Conservation (phyloP, 2,113 vertebrate genomes). For the Perca fluviatilis region DNA sequence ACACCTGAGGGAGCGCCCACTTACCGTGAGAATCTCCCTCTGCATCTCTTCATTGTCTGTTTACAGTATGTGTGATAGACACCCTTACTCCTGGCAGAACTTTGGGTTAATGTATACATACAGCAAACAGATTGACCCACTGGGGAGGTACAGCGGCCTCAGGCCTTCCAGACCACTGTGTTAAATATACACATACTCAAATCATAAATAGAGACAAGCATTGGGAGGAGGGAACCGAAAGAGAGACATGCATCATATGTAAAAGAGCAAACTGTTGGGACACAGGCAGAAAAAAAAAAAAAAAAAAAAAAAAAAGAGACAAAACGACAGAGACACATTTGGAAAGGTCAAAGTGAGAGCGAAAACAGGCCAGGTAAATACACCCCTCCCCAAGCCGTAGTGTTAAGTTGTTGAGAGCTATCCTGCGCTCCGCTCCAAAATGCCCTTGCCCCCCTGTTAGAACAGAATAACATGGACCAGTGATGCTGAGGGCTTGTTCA, state of each 20-base stretch:
- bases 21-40: constrained; percentile 29
- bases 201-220: constrained; percentile 38
- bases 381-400: constrained; percentile 19
- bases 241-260: background rate
- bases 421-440: constrained; percentile 27
- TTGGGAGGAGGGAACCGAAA: background rate
- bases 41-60: constrained; percentile 57
- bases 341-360: constrained; percentile 42
- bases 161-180: constrained; percentile 33
- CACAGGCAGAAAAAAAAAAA: background rate
- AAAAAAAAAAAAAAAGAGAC: background rate
- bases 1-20: constrained; percentile 45
- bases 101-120: constrained; percentile 68
- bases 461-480: constrained; percentile 57
- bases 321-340: constrained; percentile 7
- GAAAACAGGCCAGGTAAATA: constrained; percentile 59
- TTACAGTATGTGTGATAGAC: constrained; percentile 62
- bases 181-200: constrained; percentile 47
- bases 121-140: constrained; percentile 32
- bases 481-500: constrained; percentile 66
- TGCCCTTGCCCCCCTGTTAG: constrained; percentile 25
- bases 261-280: background rate
- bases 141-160: constrained; percentile 41
- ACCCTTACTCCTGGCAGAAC: constrained; percentile 69
- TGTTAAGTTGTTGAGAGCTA: constrained; percentile 72